These are phyloP conservation scores for Gryon sp. DNA, from an alignment of 1,140 invertebrate species.

Conservation along the genomic window DNA sequence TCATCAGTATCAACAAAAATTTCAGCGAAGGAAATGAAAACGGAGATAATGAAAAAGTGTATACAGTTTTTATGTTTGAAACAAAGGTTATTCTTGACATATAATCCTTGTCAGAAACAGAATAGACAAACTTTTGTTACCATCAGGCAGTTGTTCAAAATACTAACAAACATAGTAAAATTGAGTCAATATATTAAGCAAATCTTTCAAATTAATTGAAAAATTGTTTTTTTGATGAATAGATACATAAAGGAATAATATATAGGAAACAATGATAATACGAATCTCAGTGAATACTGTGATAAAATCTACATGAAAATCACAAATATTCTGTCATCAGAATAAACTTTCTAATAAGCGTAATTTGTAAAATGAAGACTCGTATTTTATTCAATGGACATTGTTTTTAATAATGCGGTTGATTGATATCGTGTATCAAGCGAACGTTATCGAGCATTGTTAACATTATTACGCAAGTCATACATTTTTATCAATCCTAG, in stretches of 20 bases:
- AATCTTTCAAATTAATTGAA: no score
- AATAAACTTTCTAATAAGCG: no score
- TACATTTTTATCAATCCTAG: slow-evolving; percentile 45
- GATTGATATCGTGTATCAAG: slow-evolving; percentile 44
- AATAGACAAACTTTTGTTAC: slow-evolving; percentile 42
- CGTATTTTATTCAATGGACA: slow-evolving; percentile 23
- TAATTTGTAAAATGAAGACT: slow-evolving; percentile 11
- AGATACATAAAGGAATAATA: no score
- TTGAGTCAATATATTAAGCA: no score
- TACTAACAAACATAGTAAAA: no score
- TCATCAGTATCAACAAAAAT: slow-evolving; percentile 31
- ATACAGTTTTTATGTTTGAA: slow-evolving; percentile 1
- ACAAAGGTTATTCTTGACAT: slow-evolving; percentile 33
- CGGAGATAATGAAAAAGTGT: slow-evolving; percentile 4
- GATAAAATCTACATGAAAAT: no score
- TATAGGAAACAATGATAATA: no score
- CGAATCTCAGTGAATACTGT: neutral
- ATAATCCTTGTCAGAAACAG: slow-evolving; percentile 30
- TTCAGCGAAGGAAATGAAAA: neutral
- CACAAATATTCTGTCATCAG: no score
- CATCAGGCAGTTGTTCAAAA: no score
- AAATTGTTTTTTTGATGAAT: no score
- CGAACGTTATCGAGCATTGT: slow-evolving; percentile 45
- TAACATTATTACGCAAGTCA: slow-evolving; percentile 35
- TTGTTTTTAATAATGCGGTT: slow-evolving; percentile 41